phyloP scores from a whole-genome alignment of 1,140 invertebrate species.

The Trichomalopsis sarcophagae region DNA sequence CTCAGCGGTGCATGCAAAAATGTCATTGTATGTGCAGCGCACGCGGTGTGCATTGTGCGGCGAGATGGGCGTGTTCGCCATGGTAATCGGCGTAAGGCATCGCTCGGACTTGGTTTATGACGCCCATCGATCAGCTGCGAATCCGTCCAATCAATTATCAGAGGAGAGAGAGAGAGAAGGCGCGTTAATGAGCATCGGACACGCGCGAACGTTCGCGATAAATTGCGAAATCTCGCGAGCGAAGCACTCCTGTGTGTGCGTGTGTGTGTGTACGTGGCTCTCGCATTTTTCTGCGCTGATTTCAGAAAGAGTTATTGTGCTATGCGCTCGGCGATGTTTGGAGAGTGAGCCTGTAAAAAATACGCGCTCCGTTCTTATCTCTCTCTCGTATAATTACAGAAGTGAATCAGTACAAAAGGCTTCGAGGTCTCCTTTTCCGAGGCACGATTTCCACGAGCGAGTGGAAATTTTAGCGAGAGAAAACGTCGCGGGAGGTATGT shows the following conservation, averaged over 20 bases:
- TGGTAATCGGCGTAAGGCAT: slow-evolving; percentile 23
- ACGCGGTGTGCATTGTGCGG: slow-evolving; percentile 8
- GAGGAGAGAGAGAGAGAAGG: background rate
- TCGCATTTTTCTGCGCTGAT: slow-evolving; percentile 2
- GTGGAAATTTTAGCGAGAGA: too few species aligned
- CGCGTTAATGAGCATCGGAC: slow-evolving; percentile 17
- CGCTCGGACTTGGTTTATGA: background rate
- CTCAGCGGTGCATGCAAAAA: slow-evolving; percentile 14
- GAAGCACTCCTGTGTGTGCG: background rate
- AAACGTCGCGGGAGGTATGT: too few species aligned
- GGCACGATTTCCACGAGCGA: too few species aligned
- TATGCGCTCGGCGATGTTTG: background rate
- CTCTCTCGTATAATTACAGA: background rate
- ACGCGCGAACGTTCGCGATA: background rate
- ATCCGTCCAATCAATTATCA: slow-evolving; percentile 32
- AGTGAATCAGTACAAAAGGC: background rate
- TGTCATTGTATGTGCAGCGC: slow-evolving; percentile 16
- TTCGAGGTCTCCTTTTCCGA: background rate
- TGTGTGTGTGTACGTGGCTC: background rate
- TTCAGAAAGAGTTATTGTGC: background rate
- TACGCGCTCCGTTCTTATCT: background rate
- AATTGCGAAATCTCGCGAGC: slow-evolving; percentile 1
- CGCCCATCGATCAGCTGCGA: slow-evolving; percentile 22
- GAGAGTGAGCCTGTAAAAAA: background rate
- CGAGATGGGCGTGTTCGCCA: slow-evolving; percentile 9